These are phyloP conservation scores for human DNA, from an alignment of 2,113 vertebrate species.

Conservation along the genomic window GRCh38 chr5:67247501-67248000, in stretches of 20 bases:
- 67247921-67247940: background rate
- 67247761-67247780: background rate
- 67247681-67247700: background rate
- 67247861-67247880: background rate
- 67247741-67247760: background rate
- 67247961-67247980: slow-evolving; percentile 20
- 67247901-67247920: background rate
- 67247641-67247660: background rate
- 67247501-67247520: background rate
- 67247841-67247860: background rate
- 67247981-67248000: background rate
- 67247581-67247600: background rate
- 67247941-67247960: background rate
- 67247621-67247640: background rate
- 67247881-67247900: background rate
- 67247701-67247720: background rate
- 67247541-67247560: background rate
- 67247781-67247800: background rate
- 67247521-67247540: background rate
- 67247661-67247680: slow-evolving; percentile 5
- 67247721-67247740: background rate
- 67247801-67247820: background rate
- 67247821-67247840: background rate
- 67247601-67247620: background rate
- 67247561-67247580: background rate